Evolutionary conservation across 2,797 vertebrate species (phyloP).

Genomic region (Diplodus sargus): DNA sequence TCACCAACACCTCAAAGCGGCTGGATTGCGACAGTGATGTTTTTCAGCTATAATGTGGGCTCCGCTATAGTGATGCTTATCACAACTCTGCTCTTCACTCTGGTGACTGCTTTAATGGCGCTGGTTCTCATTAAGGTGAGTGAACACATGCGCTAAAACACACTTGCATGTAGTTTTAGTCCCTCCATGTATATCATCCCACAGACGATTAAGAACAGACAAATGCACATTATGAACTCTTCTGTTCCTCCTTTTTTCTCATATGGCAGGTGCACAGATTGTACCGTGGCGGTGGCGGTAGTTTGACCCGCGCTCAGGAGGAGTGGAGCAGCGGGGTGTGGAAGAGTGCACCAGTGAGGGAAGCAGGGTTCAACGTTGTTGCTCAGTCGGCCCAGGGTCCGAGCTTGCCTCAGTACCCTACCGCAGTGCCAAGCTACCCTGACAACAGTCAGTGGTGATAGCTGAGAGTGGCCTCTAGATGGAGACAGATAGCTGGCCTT

Average conservation of each 20-base stretch:
- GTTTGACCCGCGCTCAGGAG: conserved; percentile 91
- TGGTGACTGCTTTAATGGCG: conserved; percentile 86
- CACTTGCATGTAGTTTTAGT: background rate
- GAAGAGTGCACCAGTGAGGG: conserved; percentile 88
- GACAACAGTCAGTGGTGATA: conserved; percentile 89
- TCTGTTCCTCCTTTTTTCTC: background rate
- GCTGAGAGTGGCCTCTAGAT: conserved; percentile 50
- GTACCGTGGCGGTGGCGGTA: conserved; percentile 93
- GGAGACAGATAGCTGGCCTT: conserved; percentile 63
- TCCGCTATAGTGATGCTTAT: conserved; percentile 93
- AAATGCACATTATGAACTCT: background rate
- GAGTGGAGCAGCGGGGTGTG: conserved; percentile 93
- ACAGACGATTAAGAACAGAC: background rate
- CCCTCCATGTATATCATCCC: background rate
- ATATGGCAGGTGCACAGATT: conserved; percentile 89
- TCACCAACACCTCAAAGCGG: conserved; percentile 77
- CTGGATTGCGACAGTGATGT: conserved; percentile 85
- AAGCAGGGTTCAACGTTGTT: conserved; percentile 89
- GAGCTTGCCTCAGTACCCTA: conserved; percentile 92
- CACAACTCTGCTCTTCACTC: conserved; percentile 90
- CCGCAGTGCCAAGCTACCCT: conserved; percentile 91
- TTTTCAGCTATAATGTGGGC: conserved; percentile 82
- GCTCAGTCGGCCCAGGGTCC: conserved; percentile 84
- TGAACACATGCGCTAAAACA: conserved; percentile 15
- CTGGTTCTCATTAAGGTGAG: conserved; percentile 86